Evolutionary conservation across 2,888 invertebrate genomes (phyloP).

Genomic region (Coecobrya sp.): DNA sequence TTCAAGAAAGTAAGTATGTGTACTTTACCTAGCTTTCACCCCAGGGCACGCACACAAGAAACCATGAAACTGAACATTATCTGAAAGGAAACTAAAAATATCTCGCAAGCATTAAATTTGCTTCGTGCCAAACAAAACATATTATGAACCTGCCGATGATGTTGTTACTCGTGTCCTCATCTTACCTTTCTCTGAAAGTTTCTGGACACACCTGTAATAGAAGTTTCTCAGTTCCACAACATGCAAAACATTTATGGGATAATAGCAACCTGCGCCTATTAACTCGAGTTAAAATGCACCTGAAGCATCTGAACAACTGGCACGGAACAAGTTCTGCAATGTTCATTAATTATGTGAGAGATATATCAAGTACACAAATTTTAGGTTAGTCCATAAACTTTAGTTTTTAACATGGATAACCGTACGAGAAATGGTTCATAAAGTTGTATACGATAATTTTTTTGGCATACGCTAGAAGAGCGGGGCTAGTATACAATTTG

Average conservation of each 20-base stretch:
- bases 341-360: constrained; percentile 41
- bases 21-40: constrained; percentile 32
- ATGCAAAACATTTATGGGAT: too few relatives aligned
- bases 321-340: constrained; percentile 25
- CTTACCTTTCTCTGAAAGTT: background rate
- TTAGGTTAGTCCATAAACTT: background rate
- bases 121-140: constrained; percentile 16
- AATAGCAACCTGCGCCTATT: background rate
- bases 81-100: constrained; percentile 28
- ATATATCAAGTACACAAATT: constrained; percentile 10
- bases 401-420: background rate
- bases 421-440: background rate
- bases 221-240: too few relatives aligned
- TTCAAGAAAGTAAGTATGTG: background rate
- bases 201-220: constrained; percentile 26
- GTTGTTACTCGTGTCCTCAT: background rate
- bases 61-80: constrained; percentile 51
- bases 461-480: background rate
- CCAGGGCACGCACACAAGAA: constrained; percentile 14
- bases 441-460: background rate
- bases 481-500: too few relatives aligned
- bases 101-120: constrained; percentile 46
- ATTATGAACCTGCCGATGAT: background rate
- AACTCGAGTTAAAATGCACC: constrained; percentile 8
- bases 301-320: constrained; percentile 47